Conservation (phyloP, 64 coral and sea anemone species). For the Astreopora myriophthalma region DNA sequence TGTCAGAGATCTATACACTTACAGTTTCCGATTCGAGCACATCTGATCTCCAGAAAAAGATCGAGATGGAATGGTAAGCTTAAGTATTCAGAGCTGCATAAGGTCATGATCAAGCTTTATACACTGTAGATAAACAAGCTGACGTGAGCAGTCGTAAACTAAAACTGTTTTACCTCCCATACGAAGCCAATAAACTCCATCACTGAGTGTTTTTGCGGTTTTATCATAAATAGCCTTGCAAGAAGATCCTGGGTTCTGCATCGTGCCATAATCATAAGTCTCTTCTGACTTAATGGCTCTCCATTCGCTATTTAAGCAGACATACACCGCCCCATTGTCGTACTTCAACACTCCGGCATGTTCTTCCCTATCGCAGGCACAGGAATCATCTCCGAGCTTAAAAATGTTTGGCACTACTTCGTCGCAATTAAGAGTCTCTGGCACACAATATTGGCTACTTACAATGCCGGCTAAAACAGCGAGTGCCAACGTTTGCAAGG, state of each 20-base stretch:
- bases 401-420: neutral
- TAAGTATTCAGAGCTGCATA: too few relatives aligned
- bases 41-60: too few relatives aligned
- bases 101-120: too few relatives aligned
- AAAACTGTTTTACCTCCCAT: neutral
- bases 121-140: too few relatives aligned
- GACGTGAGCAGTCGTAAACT: too few relatives aligned
- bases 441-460: neutral
- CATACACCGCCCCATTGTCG: neutral
- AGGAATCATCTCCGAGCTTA: neutral
- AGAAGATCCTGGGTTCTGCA: neutral
- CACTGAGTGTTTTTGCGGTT: neutral
- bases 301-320: neutral
- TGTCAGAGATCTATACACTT: too few relatives aligned
- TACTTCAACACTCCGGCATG: constrained; percentile 6
- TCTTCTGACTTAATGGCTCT: neutral
- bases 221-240: neutral
- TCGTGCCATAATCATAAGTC: neutral
- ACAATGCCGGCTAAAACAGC: neutral
- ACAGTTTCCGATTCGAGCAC: too few relatives aligned
- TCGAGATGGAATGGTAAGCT: too few relatives aligned
- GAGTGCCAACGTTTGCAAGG: neutral
- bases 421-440: neutral
- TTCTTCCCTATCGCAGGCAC: neutral
- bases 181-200: constrained; percentile 8